Evolutionary conservation across 2,797 vertebrate genomes (phyloP).

Genomic region (Hylomyscus alleni): DNA sequence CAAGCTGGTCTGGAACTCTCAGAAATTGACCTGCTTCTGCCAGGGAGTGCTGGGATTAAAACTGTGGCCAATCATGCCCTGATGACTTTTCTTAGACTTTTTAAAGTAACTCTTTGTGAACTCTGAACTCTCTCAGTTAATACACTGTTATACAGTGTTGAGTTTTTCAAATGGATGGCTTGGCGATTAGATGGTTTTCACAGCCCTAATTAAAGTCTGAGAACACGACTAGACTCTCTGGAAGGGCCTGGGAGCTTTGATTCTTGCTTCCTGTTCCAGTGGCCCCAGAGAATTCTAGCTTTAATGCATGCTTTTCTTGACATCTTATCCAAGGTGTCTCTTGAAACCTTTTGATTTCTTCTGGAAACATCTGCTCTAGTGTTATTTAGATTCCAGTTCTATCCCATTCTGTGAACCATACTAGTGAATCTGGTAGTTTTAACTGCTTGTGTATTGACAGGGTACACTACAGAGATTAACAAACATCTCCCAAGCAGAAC

Average conservation of each 20-base stretch:
- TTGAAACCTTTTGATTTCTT: background rate
- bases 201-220: background rate
- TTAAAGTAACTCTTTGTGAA: background rate
- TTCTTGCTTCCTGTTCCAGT: background rate
- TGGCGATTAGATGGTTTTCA: background rate
- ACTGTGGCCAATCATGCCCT: background rate
- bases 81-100: background rate
- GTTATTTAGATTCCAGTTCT: background rate
- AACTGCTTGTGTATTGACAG: background rate
- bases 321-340: background rate
- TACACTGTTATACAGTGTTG: background rate
- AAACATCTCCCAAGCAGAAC: background rate
- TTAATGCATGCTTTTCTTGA: background rate
- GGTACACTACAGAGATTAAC: background rate
- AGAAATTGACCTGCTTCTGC: background rate
- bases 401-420: background rate
- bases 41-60: background rate
- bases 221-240: background rate
- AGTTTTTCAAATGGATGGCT: background rate
- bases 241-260: background rate
- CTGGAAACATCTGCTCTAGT: background rate
- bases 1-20: background rate
- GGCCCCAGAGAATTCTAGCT: background rate
- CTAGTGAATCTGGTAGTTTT: background rate
- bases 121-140: background rate